Evolutionary conservation across 2,797 vertebrate species (phyloP).

Genomic region (Percopsis omiscomaycus): DNA sequence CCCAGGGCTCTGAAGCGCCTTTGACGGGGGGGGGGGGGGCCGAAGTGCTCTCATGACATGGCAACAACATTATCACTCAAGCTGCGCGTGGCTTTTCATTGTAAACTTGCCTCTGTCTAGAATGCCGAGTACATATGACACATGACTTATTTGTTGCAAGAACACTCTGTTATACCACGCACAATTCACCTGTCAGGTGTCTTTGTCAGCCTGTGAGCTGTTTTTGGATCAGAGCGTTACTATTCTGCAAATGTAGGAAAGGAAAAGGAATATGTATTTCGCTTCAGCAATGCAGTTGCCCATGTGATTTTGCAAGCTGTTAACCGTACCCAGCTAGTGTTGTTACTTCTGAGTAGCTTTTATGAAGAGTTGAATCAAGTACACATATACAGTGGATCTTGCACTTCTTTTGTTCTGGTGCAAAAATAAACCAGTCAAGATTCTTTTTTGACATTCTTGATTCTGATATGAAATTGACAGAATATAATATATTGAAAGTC

Average conservation of each 20-base stretch:
- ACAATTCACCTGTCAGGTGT: neutral
- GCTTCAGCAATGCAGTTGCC: no score
- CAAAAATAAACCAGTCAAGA: no score
- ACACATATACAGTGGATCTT: no score
- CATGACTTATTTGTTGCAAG: slow-evolving; percentile 7
- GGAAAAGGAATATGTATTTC: no score
- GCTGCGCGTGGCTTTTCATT: slow-evolving; percentile 20
- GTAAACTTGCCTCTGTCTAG: slow-evolving; percentile 13
- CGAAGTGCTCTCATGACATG: slow-evolving; percentile 40
- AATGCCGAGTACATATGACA: neutral
- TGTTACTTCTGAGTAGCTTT: no score
- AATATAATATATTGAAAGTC: no score
- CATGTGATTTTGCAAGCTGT: no score
- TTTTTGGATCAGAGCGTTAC: neutral
- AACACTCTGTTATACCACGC: neutral
- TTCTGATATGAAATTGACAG: no score
- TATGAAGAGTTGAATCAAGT: no score
- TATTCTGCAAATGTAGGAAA: neutral
- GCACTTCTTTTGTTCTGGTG: no score
- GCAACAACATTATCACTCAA: slow-evolving; percentile 36
- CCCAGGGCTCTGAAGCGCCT: slow-evolving; percentile 12
- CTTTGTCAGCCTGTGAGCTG: neutral
- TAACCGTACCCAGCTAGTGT: no score
- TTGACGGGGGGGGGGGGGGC: neutral
- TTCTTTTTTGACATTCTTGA: no score